These are phyloP conservation scores for Mycetomoellerius zeteki DNA, from an alignment of 1,140 invertebrate genomes.

Conservation along the genomic window DNA sequence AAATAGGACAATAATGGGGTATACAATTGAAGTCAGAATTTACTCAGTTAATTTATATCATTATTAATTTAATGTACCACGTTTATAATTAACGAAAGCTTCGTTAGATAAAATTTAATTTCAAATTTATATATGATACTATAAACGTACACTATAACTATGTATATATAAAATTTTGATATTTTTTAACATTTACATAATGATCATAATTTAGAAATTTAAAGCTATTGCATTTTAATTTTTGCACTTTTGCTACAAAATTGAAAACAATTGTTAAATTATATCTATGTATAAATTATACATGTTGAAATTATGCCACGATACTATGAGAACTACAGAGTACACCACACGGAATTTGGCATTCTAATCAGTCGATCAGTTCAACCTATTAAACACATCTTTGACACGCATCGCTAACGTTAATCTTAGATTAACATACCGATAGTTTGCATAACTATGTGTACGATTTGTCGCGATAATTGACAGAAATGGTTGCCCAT, in stretches of 20 bases:
- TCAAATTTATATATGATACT: background rate
- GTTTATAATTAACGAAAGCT: background rate
- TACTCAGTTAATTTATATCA: background rate
- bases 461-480: constrained; percentile 18
- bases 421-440: constrained; percentile 44
- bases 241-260: background rate
- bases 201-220: background rate
- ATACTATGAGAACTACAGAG: background rate
- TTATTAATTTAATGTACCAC: background rate
- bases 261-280: background rate
- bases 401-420: constrained; percentile 28
- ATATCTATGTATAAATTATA: background rate
- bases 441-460: constrained; percentile 31
- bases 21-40: background rate
- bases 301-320: no score
- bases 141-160: background rate
- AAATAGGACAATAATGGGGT: background rate
- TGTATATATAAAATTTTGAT: background rate
- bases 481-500: constrained; percentile 20
- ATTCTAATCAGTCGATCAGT: constrained; percentile 14
- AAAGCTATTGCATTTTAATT: background rate
- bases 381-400: constrained; percentile 29
- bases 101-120: background rate
- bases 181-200: background rate
- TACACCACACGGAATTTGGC: background rate